These are phyloP conservation scores for Ceratoteleas bidentatus DNA, from an alignment of 1,140 invertebrate genomes.

Conservation along the genomic window DNA sequence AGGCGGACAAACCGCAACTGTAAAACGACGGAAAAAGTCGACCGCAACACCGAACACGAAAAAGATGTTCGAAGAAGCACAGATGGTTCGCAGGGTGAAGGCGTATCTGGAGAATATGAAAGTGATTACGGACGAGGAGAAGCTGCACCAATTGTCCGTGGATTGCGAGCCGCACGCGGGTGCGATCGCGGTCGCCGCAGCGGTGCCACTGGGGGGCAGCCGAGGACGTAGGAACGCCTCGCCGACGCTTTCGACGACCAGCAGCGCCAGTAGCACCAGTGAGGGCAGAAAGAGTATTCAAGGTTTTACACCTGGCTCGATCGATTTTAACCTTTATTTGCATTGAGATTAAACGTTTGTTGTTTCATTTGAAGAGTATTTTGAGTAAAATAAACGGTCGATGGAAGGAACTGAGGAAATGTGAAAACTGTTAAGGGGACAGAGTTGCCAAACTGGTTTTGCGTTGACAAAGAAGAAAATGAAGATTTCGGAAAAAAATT, in stretches of 20 bases:
- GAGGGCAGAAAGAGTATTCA: constrained; percentile 86
- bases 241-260: constrained; percentile 94
- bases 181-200: constrained; percentile 82
- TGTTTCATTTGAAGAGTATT: too few species aligned
- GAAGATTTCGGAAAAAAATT: too few species aligned
- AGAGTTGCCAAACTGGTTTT: too few species aligned
- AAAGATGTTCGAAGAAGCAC: constrained; percentile 99
- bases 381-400: too few species aligned
- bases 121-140: constrained; percentile 94
- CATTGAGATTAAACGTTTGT: too few species aligned
- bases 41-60: constrained; percentile 95
- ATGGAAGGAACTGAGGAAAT: too few species aligned
- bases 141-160: constrained; percentile 92
- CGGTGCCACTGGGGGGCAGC: constrained; percentile 78
- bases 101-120: constrained; percentile 96
- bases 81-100: constrained; percentile 98
- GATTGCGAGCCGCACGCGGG: constrained; percentile 91
- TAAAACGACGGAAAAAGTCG: constrained; percentile 95
- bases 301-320: constrained; percentile 71
- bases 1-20: constrained; percentile 86
- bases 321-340: not conserved
- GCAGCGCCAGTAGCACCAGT: constrained; percentile 93
- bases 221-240: constrained; percentile 89
- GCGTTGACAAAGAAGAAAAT: too few species aligned
- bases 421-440: too few species aligned